These are phyloP conservation scores for Varanus komodoensis DNA, from an alignment of 2,113 vertebrate genomes.

Conservation along the genomic window DNA sequence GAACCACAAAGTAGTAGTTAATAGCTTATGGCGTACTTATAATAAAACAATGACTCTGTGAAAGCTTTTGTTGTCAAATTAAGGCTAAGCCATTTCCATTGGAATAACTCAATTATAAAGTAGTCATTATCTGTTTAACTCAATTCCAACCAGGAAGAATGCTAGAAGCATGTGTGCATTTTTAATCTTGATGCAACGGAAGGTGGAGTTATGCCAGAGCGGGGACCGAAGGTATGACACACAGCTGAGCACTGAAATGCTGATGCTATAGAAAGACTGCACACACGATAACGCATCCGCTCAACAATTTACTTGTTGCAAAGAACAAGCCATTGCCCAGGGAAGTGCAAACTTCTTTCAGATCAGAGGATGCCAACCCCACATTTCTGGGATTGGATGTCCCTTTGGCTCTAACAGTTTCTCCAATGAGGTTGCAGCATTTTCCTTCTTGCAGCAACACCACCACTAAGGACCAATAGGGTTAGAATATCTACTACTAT, in stretches of 20 bases:
- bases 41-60: conserved; percentile 63
- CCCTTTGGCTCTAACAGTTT: neutral
- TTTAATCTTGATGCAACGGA: neutral
- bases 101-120: conserved; percentile 75
- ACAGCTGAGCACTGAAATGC: neutral
- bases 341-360: neutral
- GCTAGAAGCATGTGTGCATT: neutral
- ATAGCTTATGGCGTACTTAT: conserved; percentile 56
- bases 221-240: neutral
- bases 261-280: neutral
- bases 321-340: neutral
- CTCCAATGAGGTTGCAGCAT: neutral
- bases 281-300: no score
- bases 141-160: conserved; percentile 61
- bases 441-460: neutral
- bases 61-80: conserved; percentile 71
- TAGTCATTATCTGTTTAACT: conserved; percentile 71
- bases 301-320: neutral
- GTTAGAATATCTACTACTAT: neutral
- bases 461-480: neutral
- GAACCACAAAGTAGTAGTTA: conserved; percentile 65
- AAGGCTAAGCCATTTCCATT: conserved; percentile 71
- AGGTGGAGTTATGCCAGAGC: neutral
- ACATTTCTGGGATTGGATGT: no score
- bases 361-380: neutral